These are phyloP conservation scores for Hapalemur alaotrensis DNA, from an alignment of 2,797 vertebrate genomes.

Conservation along the genomic window DNA sequence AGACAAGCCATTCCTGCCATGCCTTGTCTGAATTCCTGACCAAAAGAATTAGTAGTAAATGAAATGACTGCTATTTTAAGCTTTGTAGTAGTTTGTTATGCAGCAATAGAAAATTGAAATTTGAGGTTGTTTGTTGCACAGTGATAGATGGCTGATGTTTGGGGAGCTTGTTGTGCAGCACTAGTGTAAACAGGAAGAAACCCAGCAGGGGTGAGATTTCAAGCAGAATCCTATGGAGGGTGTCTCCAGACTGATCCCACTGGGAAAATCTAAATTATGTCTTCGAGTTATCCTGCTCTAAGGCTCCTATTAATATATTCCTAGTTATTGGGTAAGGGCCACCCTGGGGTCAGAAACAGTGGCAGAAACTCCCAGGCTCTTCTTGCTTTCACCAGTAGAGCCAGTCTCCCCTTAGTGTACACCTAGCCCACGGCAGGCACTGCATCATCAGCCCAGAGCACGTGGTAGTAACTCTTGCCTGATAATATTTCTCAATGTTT, in stretches of 20 bases:
- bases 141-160: not conserved
- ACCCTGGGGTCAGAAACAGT: not conserved
- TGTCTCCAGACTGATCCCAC: not conserved
- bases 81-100: not conserved
- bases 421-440: not conserved
- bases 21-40: not conserved
- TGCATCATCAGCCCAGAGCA: not conserved
- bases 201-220: not conserved
- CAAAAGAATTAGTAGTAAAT: not conserved
- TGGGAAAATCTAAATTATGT: not conserved
- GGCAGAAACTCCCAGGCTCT: not conserved
- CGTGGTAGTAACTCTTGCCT: not conserved
- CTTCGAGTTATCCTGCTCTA: not conserved
- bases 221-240: not conserved
- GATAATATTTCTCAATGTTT: not conserved
- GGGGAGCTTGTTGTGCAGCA: not conserved
- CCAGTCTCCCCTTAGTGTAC: not conserved
- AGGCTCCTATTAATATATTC: not conserved
- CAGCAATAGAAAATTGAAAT: not conserved
- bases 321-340: not conserved
- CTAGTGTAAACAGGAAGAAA: not conserved
- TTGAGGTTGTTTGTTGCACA: not conserved
- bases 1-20: not conserved
- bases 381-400: not conserved
- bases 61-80: not conserved